Base-by-base conservation (phyloP, 2,113 vertebrate genomes). In the Rattus rattus region DNA sequence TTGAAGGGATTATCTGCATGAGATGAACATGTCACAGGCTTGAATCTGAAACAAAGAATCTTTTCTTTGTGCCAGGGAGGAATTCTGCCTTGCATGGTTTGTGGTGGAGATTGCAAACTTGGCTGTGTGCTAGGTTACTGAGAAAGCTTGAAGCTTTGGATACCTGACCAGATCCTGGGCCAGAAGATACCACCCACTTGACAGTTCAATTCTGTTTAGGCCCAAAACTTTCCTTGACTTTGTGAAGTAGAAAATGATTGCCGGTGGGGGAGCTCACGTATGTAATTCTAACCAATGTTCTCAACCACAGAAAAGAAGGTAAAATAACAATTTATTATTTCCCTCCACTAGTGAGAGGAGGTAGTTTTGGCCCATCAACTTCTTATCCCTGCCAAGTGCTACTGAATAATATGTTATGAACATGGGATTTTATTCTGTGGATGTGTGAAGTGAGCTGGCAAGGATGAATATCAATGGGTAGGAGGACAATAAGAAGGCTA, bases 401-500 rank as follows among this genome's bases (percentile, higher is more conserved):
- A 56, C 80, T 93, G 77, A 90, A 36, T 94, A 76, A 65, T 70
- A 24, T n/a, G 43, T 1, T 72, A 84, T 49, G 11, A 49, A 52
- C 5, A 20, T 17, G 65, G 75, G 77, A 79, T 87, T 94, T 91
- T 61, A 33, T 92, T 94, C 94, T 56, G 43, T 30, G 14, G 20
- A 84, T 54, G 19, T 47, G n/a, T 75, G 59, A 90, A 52, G 77
- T 70, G 72, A 90, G 30, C 70, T 94, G 83, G 39, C 0, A 0
- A 79, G 76, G 67, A 85, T 63, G 94, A 91, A 77, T 95, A 56
- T 81, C 97, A 95, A 97, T 97, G 83, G 73, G 10, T 92, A 6
- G 76, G 81, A 91, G 59, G 56, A 92, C 9, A 30, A 49, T 92
- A 28, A 84, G 49, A 65, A 83, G 81, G 24, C 20, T 91, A 69